These are phyloP conservation scores for Harpalus rubripes DNA, from an alignment of 2,888 invertebrate genomes.

Conservation along the genomic window DNA sequence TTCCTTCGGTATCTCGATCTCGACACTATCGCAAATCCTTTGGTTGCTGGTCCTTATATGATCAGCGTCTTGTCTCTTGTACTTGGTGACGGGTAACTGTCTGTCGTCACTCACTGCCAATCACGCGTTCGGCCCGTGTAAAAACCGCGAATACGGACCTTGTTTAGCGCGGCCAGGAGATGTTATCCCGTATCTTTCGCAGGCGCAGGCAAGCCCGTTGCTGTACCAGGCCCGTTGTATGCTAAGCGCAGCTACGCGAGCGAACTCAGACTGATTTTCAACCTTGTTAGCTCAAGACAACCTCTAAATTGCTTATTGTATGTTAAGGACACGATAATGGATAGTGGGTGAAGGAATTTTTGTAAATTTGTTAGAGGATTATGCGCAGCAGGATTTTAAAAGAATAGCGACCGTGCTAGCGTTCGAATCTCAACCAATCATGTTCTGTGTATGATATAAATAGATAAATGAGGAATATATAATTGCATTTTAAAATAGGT, in stretches of 20 bases:
- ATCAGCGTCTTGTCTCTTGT: not conserved
- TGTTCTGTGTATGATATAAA: too few species aligned
- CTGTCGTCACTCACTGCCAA: constrained; percentile 4
- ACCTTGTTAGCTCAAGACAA: constrained; percentile 32
- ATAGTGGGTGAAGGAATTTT: not conserved
- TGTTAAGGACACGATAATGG: constrained; percentile 26
- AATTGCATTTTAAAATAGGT: too few species aligned
- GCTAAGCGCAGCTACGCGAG: not conserved
- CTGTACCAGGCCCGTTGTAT: not conserved
- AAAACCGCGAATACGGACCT: not conserved
- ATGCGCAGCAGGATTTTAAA: not conserved
- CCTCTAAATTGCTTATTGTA: constrained; percentile 58
- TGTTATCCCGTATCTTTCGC: not conserved
- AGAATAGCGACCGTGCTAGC: too few species aligned
- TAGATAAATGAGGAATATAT: too few species aligned
- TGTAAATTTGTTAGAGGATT: not conserved
- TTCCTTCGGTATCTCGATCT: too few species aligned
- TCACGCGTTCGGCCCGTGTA: not conserved
- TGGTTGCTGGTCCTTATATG: not conserved
- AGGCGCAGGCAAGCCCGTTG: not conserved
- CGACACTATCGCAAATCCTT: too few species aligned
- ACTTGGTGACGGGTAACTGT: not conserved
- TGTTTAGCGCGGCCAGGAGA: not conserved
- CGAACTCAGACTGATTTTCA: constrained; percentile 30
- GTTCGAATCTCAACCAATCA: too few species aligned